A percentile compares a stretch with the other conserved stretches of the same genome.
These are phyloP conservation scores for Clytia hemisphaerica DNA, from an alignment of 30 jellyfish, hydroid and myxozoan species.

Conservation along the genomic window DNA sequence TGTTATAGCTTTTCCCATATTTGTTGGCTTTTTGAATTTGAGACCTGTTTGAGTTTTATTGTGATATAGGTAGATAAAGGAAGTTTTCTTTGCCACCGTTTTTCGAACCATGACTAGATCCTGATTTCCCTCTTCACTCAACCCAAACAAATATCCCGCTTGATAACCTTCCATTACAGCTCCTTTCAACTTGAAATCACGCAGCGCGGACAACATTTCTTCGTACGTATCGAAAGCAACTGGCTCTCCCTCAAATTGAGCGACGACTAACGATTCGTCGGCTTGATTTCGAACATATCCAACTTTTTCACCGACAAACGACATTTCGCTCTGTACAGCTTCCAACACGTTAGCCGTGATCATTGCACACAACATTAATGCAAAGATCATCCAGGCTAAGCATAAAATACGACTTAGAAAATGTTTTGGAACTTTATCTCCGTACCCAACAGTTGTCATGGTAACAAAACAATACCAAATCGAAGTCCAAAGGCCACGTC, in stretches of 20 bases:
- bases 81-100: too few species aligned
- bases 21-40: too few species aligned
- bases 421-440: slow-evolving; percentile 13
- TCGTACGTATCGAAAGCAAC: not conserved
- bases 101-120: too few species aligned
- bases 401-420: slow-evolving; percentile 4
- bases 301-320: not conserved
- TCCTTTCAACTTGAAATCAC: not conserved
- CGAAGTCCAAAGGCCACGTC: slow-evolving; percentile 5
- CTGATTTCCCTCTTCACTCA: too few species aligned
- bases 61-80: too few species aligned
- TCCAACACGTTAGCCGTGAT: not conserved
- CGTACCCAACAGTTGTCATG: slow-evolving; percentile 22
- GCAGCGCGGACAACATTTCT: not conserved
- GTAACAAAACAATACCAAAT: slow-evolving; percentile 13
- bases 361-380: not conserved
- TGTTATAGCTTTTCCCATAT: too few species aligned
- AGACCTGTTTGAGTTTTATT: too few species aligned
- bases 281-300: not conserved
- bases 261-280: not conserved
- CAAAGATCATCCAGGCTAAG: slow-evolving; percentile 2
- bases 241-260: not conserved
- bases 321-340: not conserved
- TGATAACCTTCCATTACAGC: slow-evolving; percentile 14
- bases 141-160: too few species aligned